Conservation (phyloP, 2,797 vertebrate genomes). For the Vespertilio murinus region DNA sequence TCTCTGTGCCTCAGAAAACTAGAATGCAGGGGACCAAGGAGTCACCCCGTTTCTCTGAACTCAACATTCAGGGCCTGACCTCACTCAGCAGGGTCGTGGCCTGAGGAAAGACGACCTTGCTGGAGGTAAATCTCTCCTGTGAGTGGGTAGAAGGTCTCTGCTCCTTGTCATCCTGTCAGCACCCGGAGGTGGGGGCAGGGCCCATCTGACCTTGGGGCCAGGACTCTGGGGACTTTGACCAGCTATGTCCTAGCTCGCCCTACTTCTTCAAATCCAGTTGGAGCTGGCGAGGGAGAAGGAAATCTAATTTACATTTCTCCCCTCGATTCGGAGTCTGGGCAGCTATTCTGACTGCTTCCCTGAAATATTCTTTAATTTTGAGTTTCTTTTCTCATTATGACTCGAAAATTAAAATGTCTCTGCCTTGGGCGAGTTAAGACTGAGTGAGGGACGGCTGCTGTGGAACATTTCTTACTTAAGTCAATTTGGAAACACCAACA, state of each 20-base stretch:
- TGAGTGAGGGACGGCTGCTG: conserved; percentile 41
- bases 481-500: conserved; percentile 44
- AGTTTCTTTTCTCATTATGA: conserved; percentile 48
- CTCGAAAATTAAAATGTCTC: conserved; percentile 52
- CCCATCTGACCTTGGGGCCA: not conserved
- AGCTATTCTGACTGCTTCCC: conserved; percentile 57
- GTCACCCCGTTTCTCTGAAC: not conserved
- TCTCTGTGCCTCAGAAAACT: not conserved
- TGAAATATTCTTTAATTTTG: conserved; percentile 64
- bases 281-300: not conserved
- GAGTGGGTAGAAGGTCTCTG: not conserved
- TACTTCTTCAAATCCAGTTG: not conserved
- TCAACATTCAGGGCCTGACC: conserved; percentile 17
- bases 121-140: not conserved
- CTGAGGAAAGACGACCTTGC: not conserved
- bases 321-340: not conserved
- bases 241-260: not conserved
- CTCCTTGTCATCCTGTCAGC: not conserved
- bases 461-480: conserved; percentile 66
- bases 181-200: not conserved
- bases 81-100: not conserved
- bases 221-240: not conserved
- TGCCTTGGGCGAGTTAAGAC: conserved; percentile 59
- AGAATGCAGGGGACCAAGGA: not conserved
- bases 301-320: conserved; percentile 36